A percentile compares a stretch with the other conserved stretches of the same genome.
Evolutionary conservation across 2,797 vertebrate species (phyloP).

Genomic region (Eleutherodactylus coqui): DNA sequence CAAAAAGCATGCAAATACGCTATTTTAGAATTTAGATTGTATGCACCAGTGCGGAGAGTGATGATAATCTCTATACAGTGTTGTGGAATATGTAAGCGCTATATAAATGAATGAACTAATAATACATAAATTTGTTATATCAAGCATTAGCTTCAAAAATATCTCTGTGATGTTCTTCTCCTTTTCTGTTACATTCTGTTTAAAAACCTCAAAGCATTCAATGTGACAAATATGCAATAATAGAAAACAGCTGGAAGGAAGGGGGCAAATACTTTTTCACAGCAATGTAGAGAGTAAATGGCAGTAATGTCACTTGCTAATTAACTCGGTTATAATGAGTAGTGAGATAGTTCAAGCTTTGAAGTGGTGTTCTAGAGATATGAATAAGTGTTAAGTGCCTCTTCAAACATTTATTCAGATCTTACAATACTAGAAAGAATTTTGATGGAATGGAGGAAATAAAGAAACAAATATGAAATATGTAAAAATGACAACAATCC

Average conservation of each 20-base stretch:
- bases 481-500: not conserved
- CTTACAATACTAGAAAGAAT: not conserved
- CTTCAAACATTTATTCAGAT: not conserved
- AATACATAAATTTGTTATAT: no score
- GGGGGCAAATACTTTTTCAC: not conserved
- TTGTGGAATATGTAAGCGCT: no score
- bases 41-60: no score
- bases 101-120: no score
- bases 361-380: not conserved
- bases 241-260: not conserved
- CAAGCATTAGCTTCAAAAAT: no score
- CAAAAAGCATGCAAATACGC: no score
- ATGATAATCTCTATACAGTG: no score
- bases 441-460: not conserved
- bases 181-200: not conserved
- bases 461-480: slow-evolving; percentile 1
- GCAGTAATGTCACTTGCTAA: not conserved
- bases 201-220: not conserved
- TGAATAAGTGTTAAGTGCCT: not conserved
- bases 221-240: not conserved
- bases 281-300: not conserved
- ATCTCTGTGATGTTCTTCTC: no score
- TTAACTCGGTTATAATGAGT: not conserved
- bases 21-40: no score
- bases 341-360: not conserved